phyloP scores from a whole-genome alignment of 2,113 vertebrate species.

The Pica pica region DNA sequence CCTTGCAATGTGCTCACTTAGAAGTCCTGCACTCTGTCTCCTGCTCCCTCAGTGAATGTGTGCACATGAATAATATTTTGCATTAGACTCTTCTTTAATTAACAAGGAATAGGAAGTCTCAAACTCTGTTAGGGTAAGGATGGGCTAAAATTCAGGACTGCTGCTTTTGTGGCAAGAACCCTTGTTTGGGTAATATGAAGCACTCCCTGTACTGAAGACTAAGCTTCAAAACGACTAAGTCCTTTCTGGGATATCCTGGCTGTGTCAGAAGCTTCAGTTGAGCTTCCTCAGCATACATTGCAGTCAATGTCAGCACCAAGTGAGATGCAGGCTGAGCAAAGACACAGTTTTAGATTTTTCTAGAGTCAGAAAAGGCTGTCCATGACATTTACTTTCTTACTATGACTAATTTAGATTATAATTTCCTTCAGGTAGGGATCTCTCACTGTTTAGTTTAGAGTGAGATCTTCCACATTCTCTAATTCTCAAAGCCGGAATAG shows the following conservation, averaged over 20 bases:
- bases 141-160: not conserved
- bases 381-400: not conserved
- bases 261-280: not conserved
- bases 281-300: not conserved
- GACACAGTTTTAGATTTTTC: not conserved
- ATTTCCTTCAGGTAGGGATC: not conserved
- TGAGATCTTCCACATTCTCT: not conserved
- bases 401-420: not conserved
- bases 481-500: not conserved
- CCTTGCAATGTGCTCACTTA: fast-evolving
- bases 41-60: not conserved
- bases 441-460: not conserved
- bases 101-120: not conserved
- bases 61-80: not conserved
- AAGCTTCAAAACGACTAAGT: not conserved
- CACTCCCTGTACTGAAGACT: not conserved
- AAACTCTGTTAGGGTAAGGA: not conserved
- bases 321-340: not conserved
- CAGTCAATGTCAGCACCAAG: not conserved
- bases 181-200: not conserved
- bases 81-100: not conserved
- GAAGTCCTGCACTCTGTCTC: not conserved
- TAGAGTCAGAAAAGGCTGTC: not conserved
- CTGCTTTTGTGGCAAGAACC: not conserved
- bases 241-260: not conserved